Evolutionary conservation across 2,113 vertebrate species (phyloP), one percentile per base, ranked within the genome.

Genomic region (Cairina moschata): DNA sequence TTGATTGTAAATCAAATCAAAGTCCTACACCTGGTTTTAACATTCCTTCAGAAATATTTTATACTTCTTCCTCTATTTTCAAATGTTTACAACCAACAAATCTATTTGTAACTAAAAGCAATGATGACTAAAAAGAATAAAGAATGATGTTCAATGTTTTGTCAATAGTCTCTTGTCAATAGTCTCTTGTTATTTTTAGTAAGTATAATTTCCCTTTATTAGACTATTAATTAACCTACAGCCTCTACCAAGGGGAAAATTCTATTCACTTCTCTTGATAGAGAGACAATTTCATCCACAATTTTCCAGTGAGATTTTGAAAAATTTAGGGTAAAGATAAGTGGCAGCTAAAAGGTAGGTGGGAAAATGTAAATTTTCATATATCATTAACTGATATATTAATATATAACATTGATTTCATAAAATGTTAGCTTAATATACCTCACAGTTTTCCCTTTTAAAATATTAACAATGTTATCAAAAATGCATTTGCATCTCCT

Each of bases 161-260:
- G 25, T 80, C 59, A 80, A 74, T 77, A 90, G 50, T 77, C 34
- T 4, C 65, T 58, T 77, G 25, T 80, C 59, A 80, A 74, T 77
- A 90, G 50, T 77, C 34, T 4, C n/a, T 63, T 81, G 40, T 42
- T 84, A 90, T 88, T 91, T 93, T 86, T 90, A 88, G 34, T 68
- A 88, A 86, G 55, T 77, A 86, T 25, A 66, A 91, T 93, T 93
- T 94, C 15, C 8, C 2, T 83, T 94, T 89, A 81, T 95, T 96
- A 90, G 7, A 63, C 26, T 85, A 69, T 95, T 96, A 96, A 91
- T 93, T 96, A 96, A 94, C 90, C 65, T 71, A 78, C 25, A 75
- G 13, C 32, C 68, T 72, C 44, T 81, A 73, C 8, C 13, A 55
- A 52, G 80, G 31, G 84, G 83, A 96, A 88, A 93, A 48, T 55